A percentile compares a stretch with the other conserved stretches of the same genome.
Conservation (phyloP, 2,888 invertebrate species). For the Saturnia pavonia region DNA sequence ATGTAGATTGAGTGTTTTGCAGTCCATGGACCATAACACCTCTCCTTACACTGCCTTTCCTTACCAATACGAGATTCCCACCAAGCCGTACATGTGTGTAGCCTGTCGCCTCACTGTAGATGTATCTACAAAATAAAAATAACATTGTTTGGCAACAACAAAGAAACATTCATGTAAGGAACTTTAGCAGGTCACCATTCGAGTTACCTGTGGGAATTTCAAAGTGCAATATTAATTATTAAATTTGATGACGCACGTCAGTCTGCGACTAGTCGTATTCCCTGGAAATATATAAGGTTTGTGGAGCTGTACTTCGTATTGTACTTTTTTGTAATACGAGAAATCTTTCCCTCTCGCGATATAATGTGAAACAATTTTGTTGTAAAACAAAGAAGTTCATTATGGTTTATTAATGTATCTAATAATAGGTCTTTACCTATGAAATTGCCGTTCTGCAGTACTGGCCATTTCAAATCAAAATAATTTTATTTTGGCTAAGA, state of each 20-base stretch:
- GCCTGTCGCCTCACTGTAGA: neutral
- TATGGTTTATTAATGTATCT: too few species aligned
- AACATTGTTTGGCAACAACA: neutral
- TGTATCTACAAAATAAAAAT: neutral
- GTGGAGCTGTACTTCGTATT: neutral
- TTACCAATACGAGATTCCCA: too few species aligned
- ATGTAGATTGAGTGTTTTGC: too few species aligned
- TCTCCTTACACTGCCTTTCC: too few species aligned
- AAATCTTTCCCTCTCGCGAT: neutral
- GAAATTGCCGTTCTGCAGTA: too few species aligned
- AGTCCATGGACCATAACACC: too few species aligned
- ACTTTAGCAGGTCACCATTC: neutral
- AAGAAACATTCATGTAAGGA: neutral
- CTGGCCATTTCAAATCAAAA: too few species aligned
- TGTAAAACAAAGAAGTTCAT: too few species aligned
- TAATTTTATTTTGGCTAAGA: too few species aligned
- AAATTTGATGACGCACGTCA: neutral
- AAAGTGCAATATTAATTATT: constrained; percentile 2
- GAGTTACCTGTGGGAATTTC: constrained; percentile 3
- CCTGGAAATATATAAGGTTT: neutral
- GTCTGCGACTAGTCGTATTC: neutral
- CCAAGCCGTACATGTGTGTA: neutral
- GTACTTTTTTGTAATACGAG: neutral
- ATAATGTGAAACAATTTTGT: neutral
- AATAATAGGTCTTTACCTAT: too few species aligned